Evolutionary conservation across 2,888 invertebrate species (phyloP).

Genomic region (Rhyacophila evoluta): DNA sequence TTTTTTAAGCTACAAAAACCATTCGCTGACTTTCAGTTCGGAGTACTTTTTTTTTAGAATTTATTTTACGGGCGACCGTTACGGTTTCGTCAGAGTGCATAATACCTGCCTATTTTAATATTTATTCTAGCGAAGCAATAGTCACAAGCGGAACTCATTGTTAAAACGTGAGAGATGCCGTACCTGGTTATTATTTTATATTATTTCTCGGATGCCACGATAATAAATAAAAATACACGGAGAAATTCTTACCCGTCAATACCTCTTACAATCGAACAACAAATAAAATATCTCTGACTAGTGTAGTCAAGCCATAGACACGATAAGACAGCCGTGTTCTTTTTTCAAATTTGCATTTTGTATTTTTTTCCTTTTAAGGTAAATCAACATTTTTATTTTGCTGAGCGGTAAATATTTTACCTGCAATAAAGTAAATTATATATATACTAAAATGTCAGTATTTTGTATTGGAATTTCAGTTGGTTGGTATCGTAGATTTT

Average conservation of each 20-base stretch:
- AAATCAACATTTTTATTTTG: neutral
- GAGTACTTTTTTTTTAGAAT: too few relatives aligned
- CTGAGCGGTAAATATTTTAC: too few relatives aligned
- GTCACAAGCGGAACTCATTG: constrained; percentile 8
- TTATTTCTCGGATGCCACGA: neutral
- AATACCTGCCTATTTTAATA: neutral
- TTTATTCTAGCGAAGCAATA: neutral
- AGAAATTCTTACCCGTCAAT: neutral
- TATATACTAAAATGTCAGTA: too few relatives aligned
- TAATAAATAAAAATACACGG: neutral
- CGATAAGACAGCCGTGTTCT: neutral
- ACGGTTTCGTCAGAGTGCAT: neutral
- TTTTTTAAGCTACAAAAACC: too few relatives aligned
- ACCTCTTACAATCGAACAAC: too few relatives aligned
- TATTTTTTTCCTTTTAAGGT: neutral
- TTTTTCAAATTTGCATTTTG: too few relatives aligned
- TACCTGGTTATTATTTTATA: constrained; percentile 14
- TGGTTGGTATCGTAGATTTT: too few relatives aligned
- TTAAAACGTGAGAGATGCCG: constrained; percentile 3
- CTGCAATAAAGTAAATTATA: too few relatives aligned
- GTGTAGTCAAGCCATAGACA: too few relatives aligned
- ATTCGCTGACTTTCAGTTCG: neutral
- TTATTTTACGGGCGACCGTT: neutral
- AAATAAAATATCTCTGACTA: too few relatives aligned
- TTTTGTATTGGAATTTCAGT: too few relatives aligned